Base-by-base conservation (phyloP, 2,888 invertebrate species). In the Neoascia interrupta region DNA sequence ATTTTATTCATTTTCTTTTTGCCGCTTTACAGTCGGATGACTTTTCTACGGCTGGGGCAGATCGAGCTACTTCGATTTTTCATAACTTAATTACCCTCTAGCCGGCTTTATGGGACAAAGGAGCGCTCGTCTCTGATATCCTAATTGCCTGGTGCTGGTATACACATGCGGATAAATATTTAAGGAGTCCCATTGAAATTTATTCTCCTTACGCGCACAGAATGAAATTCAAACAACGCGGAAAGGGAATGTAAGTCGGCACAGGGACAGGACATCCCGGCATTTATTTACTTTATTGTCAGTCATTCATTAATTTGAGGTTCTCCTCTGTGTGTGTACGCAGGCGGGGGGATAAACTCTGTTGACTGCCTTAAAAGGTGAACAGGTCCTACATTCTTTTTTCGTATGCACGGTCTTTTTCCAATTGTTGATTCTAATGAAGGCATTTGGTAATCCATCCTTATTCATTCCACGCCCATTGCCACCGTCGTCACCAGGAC, bases 381-480 rank as follows among this genome's bases (percentile, higher is more conserved):
- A 5, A 18, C 4, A 11, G 11, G 34, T 21, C 19, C 19, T 13
- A 15, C 4, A 1, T 13, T 2, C n/a, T 34, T 11, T 36, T 18
- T 41, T 56, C 28, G 1, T 56, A 13, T 31, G 11, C 13, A 3
- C 16, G 31, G 8, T 21, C 16, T 16, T 43, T 16, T 53, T 31
- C 28, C 63, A 70, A 70, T 76, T 76, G 75, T 76, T 76, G 75
- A 76, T 58, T 70, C 64, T 58, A 70, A 76, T 70, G 70, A 64
- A 64, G 53, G 45, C 53, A 60, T 60, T 66, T 45, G 51, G 56
- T 36, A 54, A 51, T 51, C 23, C 56, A 63, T 61, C 28, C 63
- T 23, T 37, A 16, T 18, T 21, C 13, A 16, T 49, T 39, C 8
- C 8, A 8, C 18, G 11, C 34, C 36, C n/a, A 10, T 34, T 43